Base-by-base conservation (phyloP, 2,888 invertebrate genomes). In the Meliscaeva auricollis region DNA sequence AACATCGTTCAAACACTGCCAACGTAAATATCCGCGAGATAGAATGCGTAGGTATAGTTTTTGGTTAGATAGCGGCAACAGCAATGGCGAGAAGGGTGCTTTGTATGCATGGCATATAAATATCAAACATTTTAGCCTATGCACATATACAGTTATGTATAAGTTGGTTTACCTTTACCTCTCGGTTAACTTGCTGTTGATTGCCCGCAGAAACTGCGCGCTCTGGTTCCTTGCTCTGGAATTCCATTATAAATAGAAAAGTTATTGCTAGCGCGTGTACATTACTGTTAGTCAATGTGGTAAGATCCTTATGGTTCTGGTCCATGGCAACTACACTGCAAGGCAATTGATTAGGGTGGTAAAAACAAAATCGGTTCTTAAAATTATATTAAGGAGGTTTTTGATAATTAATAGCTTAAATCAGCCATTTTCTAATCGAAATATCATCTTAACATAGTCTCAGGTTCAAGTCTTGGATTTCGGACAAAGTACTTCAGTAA, bases 231-330 rank as follows among this genome's bases (percentile, higher is more conserved):
- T 69, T 38, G 38, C 38, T 38, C 26, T 20, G 64, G 68, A 77
- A 82, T 82, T 79, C 75, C 75, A 79, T 79, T 84, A 75, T 84
- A 75, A 79, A 84, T 75, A 79, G 70, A 70, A 79, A 84, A 84
- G 83, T 84, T 84, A 84, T 84, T 79, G 83, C 83, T 38, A 48
- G 52, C 69, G 69, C 78, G 78, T 83, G 74, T 78, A 69, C 78
- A 62, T 75, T 66, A 66, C 74, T 79, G 50, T 70, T 74, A 79
- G 74, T 74, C 50, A 79, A 79, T 74, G 44, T n/a, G 30, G 32
- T 68, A 20, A 20, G 38, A 26, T 41, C 30, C 70, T 30, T 41
- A 32, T 32, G 58, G 38, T 56, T 26, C 38, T 52, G 35, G 50
- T n/a, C 32, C 66, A 60, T 11, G 15, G 46, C 46, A 64, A 73